Base-by-base conservation (phyloP, 2,797 vertebrate genomes). In the Catostomus latipinnis region DNA sequence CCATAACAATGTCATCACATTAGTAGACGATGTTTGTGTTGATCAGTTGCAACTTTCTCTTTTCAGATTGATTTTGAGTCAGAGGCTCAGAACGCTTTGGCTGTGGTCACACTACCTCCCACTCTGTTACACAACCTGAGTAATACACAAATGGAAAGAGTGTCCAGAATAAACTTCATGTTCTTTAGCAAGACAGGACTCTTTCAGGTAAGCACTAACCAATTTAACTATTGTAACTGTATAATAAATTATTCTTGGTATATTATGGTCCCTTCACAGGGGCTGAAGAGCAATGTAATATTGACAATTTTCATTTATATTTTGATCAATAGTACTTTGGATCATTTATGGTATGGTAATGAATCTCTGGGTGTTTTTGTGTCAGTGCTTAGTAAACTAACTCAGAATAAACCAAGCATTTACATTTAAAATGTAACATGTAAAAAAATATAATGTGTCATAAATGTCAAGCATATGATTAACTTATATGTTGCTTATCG, bases 131-230 rank as follows among this genome's bases (percentile, higher is more conserved):
- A 90, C 65, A 92, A 91, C 58, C 87, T 93, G 89, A 95, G 92
- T 80, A 87, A 92, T 78, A 92, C 90, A 7, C 93, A 96, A 1
- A 84, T 90, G 10, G 90, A 93, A 57, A 53, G 87, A 18, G 86
- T 95, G 82, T 96, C 94, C 88, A 94, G 98, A 88, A 96, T 96
- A 89, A 96, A 96, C 76, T 98, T 99, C 89, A 94, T 97, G 87
- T 99, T 99, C 94, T 99, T 98, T 91, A 96, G 93, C 88, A 98
- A 93, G 91, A 95, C 93, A 11, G 96, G 93, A 71, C 94, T 99
- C 74, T 99, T 99, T 84, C 95, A 96, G 94, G 98, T 96, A 78
- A 89, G 88, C 43, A 16, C 13, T 6, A 9, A 52, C 11, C 4
- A 10, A 45, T 18, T 6, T 5, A 16, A 10, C 1, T 54, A 34